These are phyloP conservation scores for Ctenomys sociabilis DNA, from an alignment of 2,113 vertebrate genomes.

Conservation along the genomic window DNA sequence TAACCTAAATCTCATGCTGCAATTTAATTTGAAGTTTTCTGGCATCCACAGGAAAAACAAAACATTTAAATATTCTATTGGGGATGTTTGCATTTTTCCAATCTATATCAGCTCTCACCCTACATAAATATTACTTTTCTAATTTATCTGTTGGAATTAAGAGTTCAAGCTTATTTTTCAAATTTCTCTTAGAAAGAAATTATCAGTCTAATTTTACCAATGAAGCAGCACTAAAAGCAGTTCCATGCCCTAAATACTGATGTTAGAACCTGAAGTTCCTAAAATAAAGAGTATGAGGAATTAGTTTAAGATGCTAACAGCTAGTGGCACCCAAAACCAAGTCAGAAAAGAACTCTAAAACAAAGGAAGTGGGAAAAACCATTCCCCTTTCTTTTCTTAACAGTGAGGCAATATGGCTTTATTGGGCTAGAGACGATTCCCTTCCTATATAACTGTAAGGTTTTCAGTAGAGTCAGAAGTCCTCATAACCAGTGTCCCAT, in stretches of 20 bases:
- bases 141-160: not conserved
- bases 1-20: not conserved
- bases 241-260: not conserved
- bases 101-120: not conserved
- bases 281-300: not conserved
- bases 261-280: not conserved
- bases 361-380: not conserved
- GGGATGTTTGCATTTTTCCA: not conserved
- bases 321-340: not conserved
- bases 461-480: not conserved
- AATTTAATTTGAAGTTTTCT: conserved; percentile 29
- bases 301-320: not conserved
- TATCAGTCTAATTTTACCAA: not conserved
- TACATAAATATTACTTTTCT: not conserved
- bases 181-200: not conserved
- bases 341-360: not conserved
- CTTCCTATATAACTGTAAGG: not conserved
- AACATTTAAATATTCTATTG: not conserved
- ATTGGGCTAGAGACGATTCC: not conserved
- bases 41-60: not conserved
- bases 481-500: not conserved
- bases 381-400: not conserved
- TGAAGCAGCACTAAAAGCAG: not conserved
- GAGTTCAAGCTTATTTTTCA: not conserved
- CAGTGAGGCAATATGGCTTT: not conserved